Percentiles rank a stretch among this genome's conserved stretches.
Conservation (phyloP, 2,113 vertebrate species). For the Turdus rufiventris region DNA sequence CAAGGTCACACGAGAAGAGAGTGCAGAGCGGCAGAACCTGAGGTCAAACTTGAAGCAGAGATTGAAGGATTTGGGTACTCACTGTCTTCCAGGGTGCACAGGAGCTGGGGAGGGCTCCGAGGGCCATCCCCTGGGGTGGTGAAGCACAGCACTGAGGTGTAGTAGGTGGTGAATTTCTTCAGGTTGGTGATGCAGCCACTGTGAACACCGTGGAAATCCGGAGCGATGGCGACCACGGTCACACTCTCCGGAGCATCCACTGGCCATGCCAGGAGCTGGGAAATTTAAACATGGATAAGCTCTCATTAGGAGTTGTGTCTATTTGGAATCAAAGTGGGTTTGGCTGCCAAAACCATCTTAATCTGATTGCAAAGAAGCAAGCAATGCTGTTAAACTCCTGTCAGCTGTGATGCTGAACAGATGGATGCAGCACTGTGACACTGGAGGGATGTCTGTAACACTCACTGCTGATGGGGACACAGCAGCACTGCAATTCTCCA, state of each 20-base stretch:
- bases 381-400: neutral
- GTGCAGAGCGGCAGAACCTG: neutral
- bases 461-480: neutral
- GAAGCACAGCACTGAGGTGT: slow-evolving; percentile 87
- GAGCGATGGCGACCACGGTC: slow-evolving; percentile 84
- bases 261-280: slow-evolving; percentile 87
- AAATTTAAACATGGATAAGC: neutral
- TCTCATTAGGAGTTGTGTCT: neutral
- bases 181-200: slow-evolving; percentile 83
- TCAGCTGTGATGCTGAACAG: neutral
- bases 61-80: slow-evolving; percentile 61
- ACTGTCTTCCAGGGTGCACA: slow-evolving; percentile 91
- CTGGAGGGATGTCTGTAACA: neutral
- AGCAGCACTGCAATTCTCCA: neutral
- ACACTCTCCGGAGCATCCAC: slow-evolving; percentile 74
- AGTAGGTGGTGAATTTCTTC: slow-evolving; percentile 88
- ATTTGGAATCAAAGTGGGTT: neutral
- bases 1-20: neutral
- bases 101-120: slow-evolving; percentile 76
- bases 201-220: slow-evolving; percentile 88
- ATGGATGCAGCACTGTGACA: neutral
- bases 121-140: slow-evolving; percentile 94
- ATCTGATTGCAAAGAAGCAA: slow-evolving; percentile 4
- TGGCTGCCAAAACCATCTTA: slow-evolving; percentile 16
- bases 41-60: neutral